These are phyloP conservation scores for Chouioia cunea DNA, from an alignment of 2,888 invertebrate species.

Conservation along the genomic window DNA sequence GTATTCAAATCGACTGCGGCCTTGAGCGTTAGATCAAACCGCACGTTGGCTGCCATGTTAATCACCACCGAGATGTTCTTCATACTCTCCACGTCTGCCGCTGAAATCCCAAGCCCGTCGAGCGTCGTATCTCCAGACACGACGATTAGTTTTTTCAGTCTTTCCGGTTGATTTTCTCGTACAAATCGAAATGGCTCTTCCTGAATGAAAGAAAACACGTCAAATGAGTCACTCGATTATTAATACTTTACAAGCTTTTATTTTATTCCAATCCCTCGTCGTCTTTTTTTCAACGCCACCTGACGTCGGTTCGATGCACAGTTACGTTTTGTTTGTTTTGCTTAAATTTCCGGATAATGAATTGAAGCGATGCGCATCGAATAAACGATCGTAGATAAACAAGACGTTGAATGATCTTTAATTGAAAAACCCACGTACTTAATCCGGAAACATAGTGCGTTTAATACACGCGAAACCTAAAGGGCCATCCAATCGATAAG, in stretches of 20 bases:
- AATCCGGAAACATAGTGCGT: too few relatives aligned
- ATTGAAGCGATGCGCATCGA: too few relatives aligned
- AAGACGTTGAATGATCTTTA: too few relatives aligned
- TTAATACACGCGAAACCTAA: too few relatives aligned
- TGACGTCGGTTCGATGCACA: neutral
- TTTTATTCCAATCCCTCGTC: too few relatives aligned
- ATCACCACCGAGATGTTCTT: slow-evolving; percentile 79
- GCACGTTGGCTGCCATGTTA: slow-evolving; percentile 89
- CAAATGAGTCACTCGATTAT: neutral
- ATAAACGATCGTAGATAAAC: too few relatives aligned
- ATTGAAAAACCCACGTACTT: too few relatives aligned
- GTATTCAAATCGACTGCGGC: slow-evolving; percentile 76
- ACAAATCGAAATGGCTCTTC: slow-evolving; percentile 67
- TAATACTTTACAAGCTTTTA: neutral
- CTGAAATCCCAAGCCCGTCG: slow-evolving; percentile 73
- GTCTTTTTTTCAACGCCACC: neutral
- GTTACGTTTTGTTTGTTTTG: neutral
- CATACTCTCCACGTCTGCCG: slow-evolving; percentile 73
- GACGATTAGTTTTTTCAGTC: slow-evolving; percentile 75
- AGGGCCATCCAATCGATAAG: too few relatives aligned
- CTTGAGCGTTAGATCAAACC: slow-evolving; percentile 78
- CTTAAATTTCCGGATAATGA: neutral
- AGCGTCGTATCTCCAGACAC: slow-evolving; percentile 77
- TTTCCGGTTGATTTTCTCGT: slow-evolving; percentile 71
- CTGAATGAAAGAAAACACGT: slow-evolving; percentile 50